phyloP scores from a whole-genome alignment of 2,797 vertebrate genomes.

The Synanceia verrucosa region DNA sequence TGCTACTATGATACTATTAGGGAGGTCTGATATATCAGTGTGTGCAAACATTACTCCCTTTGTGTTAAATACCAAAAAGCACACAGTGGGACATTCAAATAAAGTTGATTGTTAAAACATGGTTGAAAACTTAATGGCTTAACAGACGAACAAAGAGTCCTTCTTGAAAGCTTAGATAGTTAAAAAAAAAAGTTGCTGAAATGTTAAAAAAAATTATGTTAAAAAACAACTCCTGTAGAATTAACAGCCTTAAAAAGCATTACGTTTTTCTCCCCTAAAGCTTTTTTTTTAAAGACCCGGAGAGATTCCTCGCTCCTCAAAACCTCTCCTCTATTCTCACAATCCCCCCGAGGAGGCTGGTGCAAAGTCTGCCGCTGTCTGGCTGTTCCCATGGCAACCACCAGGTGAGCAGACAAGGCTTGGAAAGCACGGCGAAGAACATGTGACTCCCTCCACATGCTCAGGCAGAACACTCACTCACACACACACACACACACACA shows the following conservation, averaged over 20 bases:
- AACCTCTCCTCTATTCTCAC: slow-evolving; percentile 73
- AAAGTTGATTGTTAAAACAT: slow-evolving; percentile 57
- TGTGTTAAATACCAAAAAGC: slow-evolving; percentile 53
- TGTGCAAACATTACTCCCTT: slow-evolving; percentile 63
- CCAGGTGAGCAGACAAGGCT: slow-evolving; percentile 84
- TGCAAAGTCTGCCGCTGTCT: slow-evolving; percentile 84
- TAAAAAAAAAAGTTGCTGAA: slow-evolving; percentile 36
- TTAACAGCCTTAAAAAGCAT: slow-evolving; percentile 21
- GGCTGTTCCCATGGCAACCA: slow-evolving; percentile 88
- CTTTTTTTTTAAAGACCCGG: slow-evolving; percentile 11
- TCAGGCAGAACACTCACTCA: slow-evolving; percentile 49
- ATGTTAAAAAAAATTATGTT: slow-evolving; percentile 25
- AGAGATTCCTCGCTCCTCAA: slow-evolving; percentile 66
- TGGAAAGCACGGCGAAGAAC: slow-evolving; percentile 73
- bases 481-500: slow-evolving; percentile 9
- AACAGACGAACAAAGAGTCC: slow-evolving; percentile 47
- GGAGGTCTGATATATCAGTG: slow-evolving; percentile 42
- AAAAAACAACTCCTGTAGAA: neutral
- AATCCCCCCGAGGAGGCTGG: slow-evolving; percentile 74
- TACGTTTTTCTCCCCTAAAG: slow-evolving; percentile 29
- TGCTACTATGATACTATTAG: slow-evolving; percentile 47
- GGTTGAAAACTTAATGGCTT: slow-evolving; percentile 53
- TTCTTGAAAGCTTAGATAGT: slow-evolving; percentile 29
- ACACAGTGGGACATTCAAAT: slow-evolving; percentile 53
- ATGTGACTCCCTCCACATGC: slow-evolving; percentile 78